Conservation (phyloP, 2,113 vertebrate genomes). For the Circaetus gallicus region DNA sequence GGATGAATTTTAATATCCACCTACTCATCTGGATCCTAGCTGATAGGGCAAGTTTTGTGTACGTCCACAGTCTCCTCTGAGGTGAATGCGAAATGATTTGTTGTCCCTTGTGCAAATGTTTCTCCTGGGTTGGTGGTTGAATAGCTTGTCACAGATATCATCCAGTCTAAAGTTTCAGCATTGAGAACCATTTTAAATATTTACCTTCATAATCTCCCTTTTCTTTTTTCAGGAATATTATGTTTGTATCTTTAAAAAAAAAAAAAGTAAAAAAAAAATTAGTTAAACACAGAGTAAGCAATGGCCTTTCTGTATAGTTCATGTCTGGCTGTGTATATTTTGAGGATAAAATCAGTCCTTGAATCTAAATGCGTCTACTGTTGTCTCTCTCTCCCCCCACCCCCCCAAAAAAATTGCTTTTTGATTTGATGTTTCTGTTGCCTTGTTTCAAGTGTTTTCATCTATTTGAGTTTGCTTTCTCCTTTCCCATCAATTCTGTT, state of each 20-base stretch:
- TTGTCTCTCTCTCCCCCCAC: rapidly evolving
- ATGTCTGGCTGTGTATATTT: neutral
- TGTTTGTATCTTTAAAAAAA: neutral
- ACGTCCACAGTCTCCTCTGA: neutral
- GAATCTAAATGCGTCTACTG: neutral
- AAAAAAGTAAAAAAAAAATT: neutral
- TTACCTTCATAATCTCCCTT: neutral
- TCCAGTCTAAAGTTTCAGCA: neutral
- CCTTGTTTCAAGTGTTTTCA: neutral
- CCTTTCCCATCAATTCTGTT: neutral
- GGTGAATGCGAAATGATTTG: neutral
- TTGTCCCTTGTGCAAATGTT: neutral
- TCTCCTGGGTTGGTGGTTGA: neutral
- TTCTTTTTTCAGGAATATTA: neutral
- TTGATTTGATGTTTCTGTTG: neutral
- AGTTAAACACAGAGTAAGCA: neutral
- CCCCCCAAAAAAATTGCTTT: neutral
- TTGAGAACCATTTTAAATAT: neutral
- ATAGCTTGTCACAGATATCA: neutral
- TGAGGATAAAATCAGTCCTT: neutral
- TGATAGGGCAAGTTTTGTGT: neutral
- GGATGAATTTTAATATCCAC: neutral
- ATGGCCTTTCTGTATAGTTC: neutral
- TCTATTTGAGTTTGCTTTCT: neutral
- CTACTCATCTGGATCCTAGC: neutral